Evolutionary conservation across 2,888 invertebrate genomes (phyloP), one percentile per base, ranked within the genome.

Genomic region (Chymomyza procnemis): DNA sequence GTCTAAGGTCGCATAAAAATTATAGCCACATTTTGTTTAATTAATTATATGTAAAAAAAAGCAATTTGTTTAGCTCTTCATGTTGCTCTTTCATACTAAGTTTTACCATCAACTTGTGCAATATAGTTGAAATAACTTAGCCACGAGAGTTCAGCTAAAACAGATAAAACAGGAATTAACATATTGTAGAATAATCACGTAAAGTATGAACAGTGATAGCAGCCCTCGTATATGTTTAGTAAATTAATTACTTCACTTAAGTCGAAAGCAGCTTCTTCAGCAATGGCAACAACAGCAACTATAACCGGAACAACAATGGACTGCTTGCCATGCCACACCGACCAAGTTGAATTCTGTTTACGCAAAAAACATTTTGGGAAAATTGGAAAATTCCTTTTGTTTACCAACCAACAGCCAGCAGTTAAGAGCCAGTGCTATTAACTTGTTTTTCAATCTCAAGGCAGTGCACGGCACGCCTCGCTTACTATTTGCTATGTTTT

Each of bases 201-300:
- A 26, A 26, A 26, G 26, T 6, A 8, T 0, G 4, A 26, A 26
- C 6, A 26, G 26, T 26, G 26, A 26, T 26, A 26, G 26, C 26
- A 26, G 26, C 26, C 26, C 26, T 26, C 26, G 52, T 64, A 69
- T 67, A 63, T 66, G 60, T 72, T 76, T 77, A 69, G 74, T 69
- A 81, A 86, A 83, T 86, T 84, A 83, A 83, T 86, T 86, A 86
- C 85, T 81, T 75, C 70, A 84, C 72, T 75, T 70, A 77, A 77
- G 67, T 66, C 47, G 54, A 54, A 56, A n/a, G 47, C 60, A 21
- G 16, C 19, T 54, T 30, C 12, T 59, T 21, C 59, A 19, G 26
- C 34, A 21, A 14, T 46, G 6, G 46, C 46, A 59, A 47, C 59
- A 54, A 30, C 18, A 59, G 21, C 58, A 5, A 58, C 41, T 18